Conservation (phyloP, 2,888 invertebrate genomes). For the Euzophera pinguis region DNA sequence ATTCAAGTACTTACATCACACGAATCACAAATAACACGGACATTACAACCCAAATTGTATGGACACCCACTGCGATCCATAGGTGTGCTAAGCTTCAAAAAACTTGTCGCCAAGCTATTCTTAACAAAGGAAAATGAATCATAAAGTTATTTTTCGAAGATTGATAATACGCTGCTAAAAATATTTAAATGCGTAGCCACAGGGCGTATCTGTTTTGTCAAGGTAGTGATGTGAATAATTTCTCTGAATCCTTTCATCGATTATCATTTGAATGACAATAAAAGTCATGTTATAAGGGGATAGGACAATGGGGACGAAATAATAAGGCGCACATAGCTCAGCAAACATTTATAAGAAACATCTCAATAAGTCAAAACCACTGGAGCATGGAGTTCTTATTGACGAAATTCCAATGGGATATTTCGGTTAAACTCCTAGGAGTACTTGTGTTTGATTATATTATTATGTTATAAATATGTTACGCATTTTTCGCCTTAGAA, state of each 20-base stretch:
- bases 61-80: constrained; percentile 69
- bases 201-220: constrained; percentile 76
- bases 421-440: too few species aligned
- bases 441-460: too few species aligned
- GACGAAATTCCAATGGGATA: neutral
- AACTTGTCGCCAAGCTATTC: constrained; percentile 28
- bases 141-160: constrained; percentile 25
- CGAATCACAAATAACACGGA: constrained; percentile 42
- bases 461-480: too few species aligned
- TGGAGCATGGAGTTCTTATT: neutral
- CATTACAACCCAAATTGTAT: constrained; percentile 57
- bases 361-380: constrained; percentile 13
- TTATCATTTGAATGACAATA: constrained; percentile 77
- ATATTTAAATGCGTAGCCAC: constrained; percentile 55
- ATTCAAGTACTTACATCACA: constrained; percentile 22
- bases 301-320: constrained; percentile 41
- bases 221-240: constrained; percentile 71
- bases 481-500: too few species aligned
- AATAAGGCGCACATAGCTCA: constrained; percentile 28
- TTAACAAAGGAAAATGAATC: constrained; percentile 4
- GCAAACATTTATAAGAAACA: constrained; percentile 19
- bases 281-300: constrained; percentile 63
- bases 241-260: constrained; percentile 71
- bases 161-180: constrained; percentile 21
- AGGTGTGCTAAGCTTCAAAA: constrained; percentile 58